A percentile compares a stretch with the other conserved stretches of the same genome.
phyloP scores from a whole-genome alignment of 2,113 vertebrate genomes.

The Rostratula benghalensis region DNA sequence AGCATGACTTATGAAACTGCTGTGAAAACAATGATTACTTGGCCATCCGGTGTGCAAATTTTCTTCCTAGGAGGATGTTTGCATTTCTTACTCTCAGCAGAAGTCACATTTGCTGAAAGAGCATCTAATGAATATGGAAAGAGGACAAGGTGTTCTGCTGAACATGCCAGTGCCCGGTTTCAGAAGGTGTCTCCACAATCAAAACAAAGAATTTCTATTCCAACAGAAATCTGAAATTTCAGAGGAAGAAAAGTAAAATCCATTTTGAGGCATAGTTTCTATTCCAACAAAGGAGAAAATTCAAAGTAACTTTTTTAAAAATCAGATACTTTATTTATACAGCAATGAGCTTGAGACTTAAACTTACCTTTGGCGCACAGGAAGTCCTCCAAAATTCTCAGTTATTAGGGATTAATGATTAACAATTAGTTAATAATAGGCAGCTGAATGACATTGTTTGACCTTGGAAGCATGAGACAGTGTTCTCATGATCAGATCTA shows the following conservation, averaged over 20 bases:
- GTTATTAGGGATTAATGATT: neutral
- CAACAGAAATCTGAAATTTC: neutral
- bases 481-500: neutral
- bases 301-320: neutral
- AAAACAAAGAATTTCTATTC: neutral
- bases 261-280: neutral
- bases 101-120: neutral
- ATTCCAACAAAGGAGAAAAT: neutral
- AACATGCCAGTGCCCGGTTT: neutral
- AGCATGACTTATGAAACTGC: neutral
- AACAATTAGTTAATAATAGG: neutral
- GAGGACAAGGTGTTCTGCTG: neutral
- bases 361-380: neutral
- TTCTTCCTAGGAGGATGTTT: neutral
- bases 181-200: neutral
- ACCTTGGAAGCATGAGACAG: neutral
- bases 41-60: neutral
- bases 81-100: neutral
- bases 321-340: neutral
- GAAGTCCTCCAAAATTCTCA: neutral
- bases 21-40: conserved; percentile 7
- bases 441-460: neutral
- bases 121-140: neutral
- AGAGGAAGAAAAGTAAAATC: neutral
- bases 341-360: neutral